Evolutionary conservation across 2,888 invertebrate species (phyloP).

Genomic region (Melanostoma mellinum): DNA sequence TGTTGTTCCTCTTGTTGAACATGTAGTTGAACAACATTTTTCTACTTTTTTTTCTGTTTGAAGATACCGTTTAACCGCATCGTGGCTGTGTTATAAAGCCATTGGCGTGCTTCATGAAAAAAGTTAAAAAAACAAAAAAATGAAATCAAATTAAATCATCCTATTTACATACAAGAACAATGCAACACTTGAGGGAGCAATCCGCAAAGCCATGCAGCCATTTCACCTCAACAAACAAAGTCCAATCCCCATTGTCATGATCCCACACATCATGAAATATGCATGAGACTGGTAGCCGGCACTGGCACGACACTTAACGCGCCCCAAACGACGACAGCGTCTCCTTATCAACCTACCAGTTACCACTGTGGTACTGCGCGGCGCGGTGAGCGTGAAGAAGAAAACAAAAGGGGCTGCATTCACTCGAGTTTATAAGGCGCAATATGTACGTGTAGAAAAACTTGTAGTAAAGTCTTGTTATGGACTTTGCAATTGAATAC

Average conservation of each 20-base stretch:
- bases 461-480: too few relatives aligned
- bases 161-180: conserved; percentile 32
- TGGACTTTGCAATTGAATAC: too few relatives aligned
- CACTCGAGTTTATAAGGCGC: not conserved
- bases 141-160: conserved; percentile 64
- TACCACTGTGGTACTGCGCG: not conserved
- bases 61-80: conserved; percentile 29
- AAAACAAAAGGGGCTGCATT: not conserved
- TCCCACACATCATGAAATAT: conserved; percentile 72
- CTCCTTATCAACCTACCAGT: too few relatives aligned
- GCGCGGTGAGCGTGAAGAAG: not conserved
- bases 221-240: conserved; percentile 44
- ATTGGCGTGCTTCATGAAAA: conserved; percentile 25
- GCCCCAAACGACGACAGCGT: conserved; percentile 27
- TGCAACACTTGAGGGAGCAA: conserved; percentile 42
- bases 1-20: not conserved
- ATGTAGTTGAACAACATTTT: conserved; percentile 12
- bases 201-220: conserved; percentile 57
- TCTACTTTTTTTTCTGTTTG: not conserved
- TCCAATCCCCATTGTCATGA: conserved; percentile 52
- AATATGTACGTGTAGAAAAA: too few relatives aligned
- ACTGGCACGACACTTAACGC: conserved; percentile 57
- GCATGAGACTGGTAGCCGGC: conserved; percentile 62
- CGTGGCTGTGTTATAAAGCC: conserved; percentile 5
- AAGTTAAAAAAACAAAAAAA: conserved; percentile 66